These are phyloP conservation scores for Synanthedon andrenaeformis DNA, from an alignment of 2,888 invertebrate species.

Conservation along the genomic window DNA sequence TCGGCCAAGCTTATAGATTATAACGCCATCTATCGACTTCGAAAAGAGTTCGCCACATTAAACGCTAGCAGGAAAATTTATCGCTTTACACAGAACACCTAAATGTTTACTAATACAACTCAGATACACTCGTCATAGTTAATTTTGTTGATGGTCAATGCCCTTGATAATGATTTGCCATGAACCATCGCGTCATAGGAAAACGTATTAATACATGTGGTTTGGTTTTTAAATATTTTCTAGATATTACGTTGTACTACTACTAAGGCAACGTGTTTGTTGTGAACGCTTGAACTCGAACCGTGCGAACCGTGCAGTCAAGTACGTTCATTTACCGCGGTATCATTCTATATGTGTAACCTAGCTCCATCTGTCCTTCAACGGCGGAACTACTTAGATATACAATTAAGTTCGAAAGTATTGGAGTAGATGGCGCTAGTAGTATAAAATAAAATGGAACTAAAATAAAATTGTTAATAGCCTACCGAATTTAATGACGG, in stretches of 20 bases:
- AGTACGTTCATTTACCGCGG: constrained; percentile 68
- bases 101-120: neutral
- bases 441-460: constrained; percentile 7
- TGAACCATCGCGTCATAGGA: constrained; percentile 10
- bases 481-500: no score
- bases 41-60: no score
- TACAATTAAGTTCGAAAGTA: constrained; percentile 24
- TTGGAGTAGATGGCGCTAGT: constrained; percentile 47
- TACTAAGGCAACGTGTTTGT: constrained; percentile 9
- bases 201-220: constrained; percentile 3
- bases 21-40: no score
- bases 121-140: neutral
- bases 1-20: no score
- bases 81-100: no score
- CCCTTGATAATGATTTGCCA: constrained; percentile 24
- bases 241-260: constrained; percentile 7
- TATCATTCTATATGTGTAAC: constrained; percentile 43
- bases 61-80: no score
- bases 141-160: constrained; percentile 21
- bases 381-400: constrained; percentile 54
- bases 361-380: constrained; percentile 66
- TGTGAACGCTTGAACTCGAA: constrained; percentile 46
- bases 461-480: no score
- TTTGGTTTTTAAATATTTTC: constrained; percentile 4
- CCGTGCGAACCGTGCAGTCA: constrained; percentile 51